Conservation (phyloP, 2,113 vertebrate species). For the Trinectes maculatus region DNA sequence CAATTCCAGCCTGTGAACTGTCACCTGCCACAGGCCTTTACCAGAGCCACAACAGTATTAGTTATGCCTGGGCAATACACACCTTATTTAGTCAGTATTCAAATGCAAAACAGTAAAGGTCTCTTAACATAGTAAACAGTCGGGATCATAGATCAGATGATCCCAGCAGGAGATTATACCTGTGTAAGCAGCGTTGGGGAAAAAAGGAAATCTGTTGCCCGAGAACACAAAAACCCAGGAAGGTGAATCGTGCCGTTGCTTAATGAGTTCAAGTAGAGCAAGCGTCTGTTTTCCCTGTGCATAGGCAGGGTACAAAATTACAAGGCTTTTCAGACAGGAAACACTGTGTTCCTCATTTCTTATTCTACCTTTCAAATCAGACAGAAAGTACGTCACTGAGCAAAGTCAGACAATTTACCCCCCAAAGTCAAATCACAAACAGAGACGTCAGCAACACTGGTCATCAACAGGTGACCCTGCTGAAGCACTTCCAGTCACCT, state of each 20-base stretch:
- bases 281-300: slow-evolving; percentile 13
- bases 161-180: slow-evolving; percentile 11
- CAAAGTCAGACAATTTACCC: slow-evolving; percentile 30
- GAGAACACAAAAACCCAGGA: slow-evolving; percentile 8
- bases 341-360: slow-evolving; percentile 6
- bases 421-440: slow-evolving; percentile 6
- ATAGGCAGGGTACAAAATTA: background rate
- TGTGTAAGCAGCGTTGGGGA: background rate
- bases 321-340: slow-evolving; percentile 17
- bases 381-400: slow-evolving; percentile 20
- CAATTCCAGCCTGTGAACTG: too few relatives aligned
- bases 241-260: slow-evolving; percentile 27
- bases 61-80: background rate
- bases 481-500: background rate
- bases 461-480: slow-evolving; percentile 53
- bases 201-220: slow-evolving; percentile 31
- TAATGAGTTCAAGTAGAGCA: slow-evolving; percentile 37
- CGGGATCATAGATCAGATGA: slow-evolving; percentile 18
- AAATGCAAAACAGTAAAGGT: background rate
- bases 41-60: slow-evolving; percentile 2
- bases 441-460: slow-evolving; percentile 15
- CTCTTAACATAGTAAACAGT: background rate
- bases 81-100: slow-evolving; percentile 1
- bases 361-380: slow-evolving; percentile 22
- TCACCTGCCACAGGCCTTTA: too few relatives aligned